Percentiles rank a stretch among this genome's conserved stretches.
Evolutionary conservation across 2,888 invertebrate species (phyloP).

Genomic region (Mesopsocus fuscifrons): DNA sequence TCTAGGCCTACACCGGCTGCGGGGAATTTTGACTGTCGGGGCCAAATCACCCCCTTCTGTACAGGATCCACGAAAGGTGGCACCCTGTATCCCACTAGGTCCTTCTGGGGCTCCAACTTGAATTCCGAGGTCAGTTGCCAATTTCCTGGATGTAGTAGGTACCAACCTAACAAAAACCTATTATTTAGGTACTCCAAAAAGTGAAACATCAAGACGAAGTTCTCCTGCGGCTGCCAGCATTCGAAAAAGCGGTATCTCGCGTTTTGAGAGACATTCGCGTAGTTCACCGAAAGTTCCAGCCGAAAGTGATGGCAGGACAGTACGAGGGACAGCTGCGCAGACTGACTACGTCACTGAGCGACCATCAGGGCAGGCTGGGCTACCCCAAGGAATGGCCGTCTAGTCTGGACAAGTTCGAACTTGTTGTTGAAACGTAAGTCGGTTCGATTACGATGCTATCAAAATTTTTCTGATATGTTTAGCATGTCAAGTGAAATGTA

Average conservation of each 20-base stretch:
- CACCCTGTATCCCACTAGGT: too few species aligned
- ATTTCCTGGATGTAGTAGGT: too few species aligned
- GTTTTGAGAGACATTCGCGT: slow-evolving; percentile 69
- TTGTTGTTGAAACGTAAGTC: slow-evolving; percentile 76
- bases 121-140: too few species aligned
- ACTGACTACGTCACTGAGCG: slow-evolving; percentile 67
- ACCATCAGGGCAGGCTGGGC: slow-evolving; percentile 42
- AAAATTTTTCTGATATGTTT: too few species aligned
- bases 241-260: slow-evolving; percentile 67
- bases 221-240: slow-evolving; percentile 54
- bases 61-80: too few species aligned
- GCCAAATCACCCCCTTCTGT: too few species aligned
- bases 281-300: slow-evolving; percentile 75
- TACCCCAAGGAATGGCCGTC: slow-evolving; percentile 56
- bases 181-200: slow-evolving; percentile 28
- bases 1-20: too few species aligned
- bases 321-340: slow-evolving; percentile 71
- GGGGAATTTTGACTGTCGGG: too few species aligned
- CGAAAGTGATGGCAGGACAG: slow-evolving; percentile 67
- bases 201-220: slow-evolving; percentile 40
- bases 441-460: too few species aligned
- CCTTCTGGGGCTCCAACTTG: too few species aligned
- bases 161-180: background rate
- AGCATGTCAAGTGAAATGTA: too few species aligned
- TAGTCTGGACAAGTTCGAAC: slow-evolving; percentile 51